Evolutionary conservation across 2,888 invertebrate genomes (phyloP), one percentile per base, ranked within the genome.

Genomic region (Prostheceraeus crozeri): DNA sequence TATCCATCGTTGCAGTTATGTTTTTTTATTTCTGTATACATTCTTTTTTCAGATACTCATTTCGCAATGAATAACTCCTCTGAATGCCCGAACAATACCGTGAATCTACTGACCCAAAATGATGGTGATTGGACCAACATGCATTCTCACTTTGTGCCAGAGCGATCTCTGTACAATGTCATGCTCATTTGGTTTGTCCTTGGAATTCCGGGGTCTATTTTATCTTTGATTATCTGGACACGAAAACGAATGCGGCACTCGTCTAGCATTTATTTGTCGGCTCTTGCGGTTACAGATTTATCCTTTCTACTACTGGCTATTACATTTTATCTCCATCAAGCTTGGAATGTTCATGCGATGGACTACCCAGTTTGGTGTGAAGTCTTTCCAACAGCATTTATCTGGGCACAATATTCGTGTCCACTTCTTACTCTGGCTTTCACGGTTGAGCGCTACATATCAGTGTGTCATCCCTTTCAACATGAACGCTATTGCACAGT

Each of bases 191-290:
- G 71, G 54, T 74, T 71, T 64, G 64, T 67, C 28, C 61, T 76
- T 16, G 76, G 76, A n/a, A 71, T 75, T 58, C 72, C 74, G 0
- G 73, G 74, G 52, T 74, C 75, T 63, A 67, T 72, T 51, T 59
- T 76, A n/a, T 69, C 73, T 3, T 69, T 75, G 57, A 58, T 71
- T 33, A 69, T 76, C 40, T 76, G 76, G 76, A 68, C 74, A 27
- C 69, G 70, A 46, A 70, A 68, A 54, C 66, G 70, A 53, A 75
- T 76, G 74, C 68, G 73, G 10, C 72, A 73, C 56, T 73, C 74
- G 1, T 76, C 76, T 10, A 74, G 76, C 25, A 70, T 69, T 54
- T 76, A 75, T 64, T 66, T 76, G 27, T 72, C 74, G 19, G 72
- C 74, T 4, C 66, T 76, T 16, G 74, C 74, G 1, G 55, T 73